phyloP scores from a whole-genome alignment of 2,797 vertebrate genomes.

The Pogonophryne albipinna region DNA sequence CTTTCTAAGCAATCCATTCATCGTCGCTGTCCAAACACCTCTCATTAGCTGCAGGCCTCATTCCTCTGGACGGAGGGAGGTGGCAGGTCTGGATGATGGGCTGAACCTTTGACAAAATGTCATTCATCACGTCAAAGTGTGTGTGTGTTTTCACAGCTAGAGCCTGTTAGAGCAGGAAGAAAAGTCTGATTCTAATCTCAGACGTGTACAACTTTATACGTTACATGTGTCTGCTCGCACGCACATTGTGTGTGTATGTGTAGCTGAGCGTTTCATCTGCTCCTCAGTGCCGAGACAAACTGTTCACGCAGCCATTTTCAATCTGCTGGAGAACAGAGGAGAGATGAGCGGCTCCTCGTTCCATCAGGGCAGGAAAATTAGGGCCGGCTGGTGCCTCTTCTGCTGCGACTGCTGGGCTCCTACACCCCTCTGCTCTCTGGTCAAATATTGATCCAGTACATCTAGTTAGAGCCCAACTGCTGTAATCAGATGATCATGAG shows the following conservation, averaged over 20 bases:
- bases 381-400: constrained; percentile 44
- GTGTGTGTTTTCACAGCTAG: constrained; percentile 26
- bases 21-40: constrained; percentile 63
- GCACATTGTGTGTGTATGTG: neutral
- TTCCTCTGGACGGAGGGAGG: constrained; percentile 66
- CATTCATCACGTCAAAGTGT: constrained; percentile 26
- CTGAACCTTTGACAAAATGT: constrained; percentile 44
- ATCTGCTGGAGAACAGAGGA: constrained; percentile 46
- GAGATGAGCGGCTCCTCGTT: constrained; percentile 44
- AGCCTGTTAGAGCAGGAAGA: constrained; percentile 10
- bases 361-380: constrained; percentile 43
- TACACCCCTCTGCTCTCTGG: constrained; percentile 28
- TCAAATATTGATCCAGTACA: constrained; percentile 66
- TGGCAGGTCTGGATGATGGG: constrained; percentile 54
- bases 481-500: constrained; percentile 42
- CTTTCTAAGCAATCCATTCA: constrained; percentile 57
- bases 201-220: neutral
- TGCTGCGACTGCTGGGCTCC: constrained; percentile 25
- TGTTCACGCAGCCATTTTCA: constrained; percentile 42
- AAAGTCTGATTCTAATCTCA: constrained; percentile 8
- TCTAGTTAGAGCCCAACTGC: constrained; percentile 47
- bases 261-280: constrained; percentile 5
- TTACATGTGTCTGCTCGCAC: neutral
- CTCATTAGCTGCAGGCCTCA: constrained; percentile 79
- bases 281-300: constrained; percentile 36